phyloP scores from a whole-genome alignment of 2,113 vertebrate genomes.

The Synodontis membranacea region DNA sequence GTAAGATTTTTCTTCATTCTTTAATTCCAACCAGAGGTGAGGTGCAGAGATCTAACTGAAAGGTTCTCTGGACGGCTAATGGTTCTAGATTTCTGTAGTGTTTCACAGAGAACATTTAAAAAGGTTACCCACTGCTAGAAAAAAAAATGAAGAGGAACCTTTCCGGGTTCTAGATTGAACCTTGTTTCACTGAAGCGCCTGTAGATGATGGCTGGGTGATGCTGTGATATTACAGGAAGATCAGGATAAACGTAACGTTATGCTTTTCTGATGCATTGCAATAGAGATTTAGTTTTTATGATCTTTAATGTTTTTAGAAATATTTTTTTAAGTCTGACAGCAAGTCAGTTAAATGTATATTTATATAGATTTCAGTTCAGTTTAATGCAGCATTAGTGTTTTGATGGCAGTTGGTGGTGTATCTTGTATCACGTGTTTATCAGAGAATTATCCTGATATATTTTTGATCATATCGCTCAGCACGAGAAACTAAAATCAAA shows the following conservation, averaged over 20 bases:
- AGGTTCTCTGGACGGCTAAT: background rate
- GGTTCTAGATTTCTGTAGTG: background rate
- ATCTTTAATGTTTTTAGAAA: too few relatives aligned
- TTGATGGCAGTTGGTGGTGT: background rate
- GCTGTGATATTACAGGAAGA: too few relatives aligned
- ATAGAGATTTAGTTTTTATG: too few relatives aligned
- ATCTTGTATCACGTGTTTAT: background rate
- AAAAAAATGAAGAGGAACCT: background rate
- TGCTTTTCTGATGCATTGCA: too few relatives aligned
- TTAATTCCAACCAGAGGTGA: too few relatives aligned
- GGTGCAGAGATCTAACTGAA: background rate
- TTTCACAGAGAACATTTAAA: background rate
- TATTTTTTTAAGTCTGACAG: too few relatives aligned
- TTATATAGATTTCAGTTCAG: background rate
- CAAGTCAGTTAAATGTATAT: too few relatives aligned
- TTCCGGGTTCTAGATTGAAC: background rate
- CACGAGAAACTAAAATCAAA: background rate
- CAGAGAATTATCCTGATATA: background rate
- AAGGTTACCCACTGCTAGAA: background rate
- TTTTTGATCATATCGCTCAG: background rate
- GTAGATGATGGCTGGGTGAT: background rate
- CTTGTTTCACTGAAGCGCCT: background rate
- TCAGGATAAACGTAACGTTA: too few relatives aligned
- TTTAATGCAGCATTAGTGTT: background rate
- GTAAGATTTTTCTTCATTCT: too few relatives aligned